A percentile compares a stretch with the other conserved stretches of the same genome.
Evolutionary conservation across 1,140 invertebrate species (phyloP).

Genomic region (Drosophila gunungcola): DNA sequence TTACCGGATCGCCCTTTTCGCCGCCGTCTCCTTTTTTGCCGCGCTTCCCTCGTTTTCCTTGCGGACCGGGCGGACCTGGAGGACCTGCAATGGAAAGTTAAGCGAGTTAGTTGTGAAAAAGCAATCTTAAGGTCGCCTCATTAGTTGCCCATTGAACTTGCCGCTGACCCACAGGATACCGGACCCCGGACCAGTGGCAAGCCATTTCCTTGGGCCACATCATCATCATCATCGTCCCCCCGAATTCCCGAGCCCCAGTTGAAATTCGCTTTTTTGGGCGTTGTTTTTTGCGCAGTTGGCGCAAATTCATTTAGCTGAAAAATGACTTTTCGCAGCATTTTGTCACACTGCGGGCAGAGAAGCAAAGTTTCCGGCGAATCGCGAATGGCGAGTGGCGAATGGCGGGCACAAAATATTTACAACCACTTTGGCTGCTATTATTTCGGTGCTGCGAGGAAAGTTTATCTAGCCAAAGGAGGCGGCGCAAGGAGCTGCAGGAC

Average conservation of each 20-base stretch:
- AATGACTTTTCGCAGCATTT: constrained; percentile 78
- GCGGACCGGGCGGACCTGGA: constrained; percentile 90
- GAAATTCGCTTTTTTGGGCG: constrained; percentile 28
- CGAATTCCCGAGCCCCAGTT: not conserved
- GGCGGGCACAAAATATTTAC: constrained; percentile 74
- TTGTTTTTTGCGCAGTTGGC: constrained; percentile 74
- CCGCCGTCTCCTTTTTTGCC: constrained; percentile 95
- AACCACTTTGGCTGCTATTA: constrained; percentile 81
- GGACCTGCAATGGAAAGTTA: constrained; percentile 87
- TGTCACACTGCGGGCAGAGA: constrained; percentile 45
- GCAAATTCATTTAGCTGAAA: constrained; percentile 83
- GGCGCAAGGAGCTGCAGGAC: constrained; percentile 35
- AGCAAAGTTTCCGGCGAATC: constrained; percentile 35
- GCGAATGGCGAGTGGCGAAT: constrained; percentile 6
- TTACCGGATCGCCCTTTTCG: constrained; percentile 91
- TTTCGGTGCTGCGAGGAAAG: constrained; percentile 65
- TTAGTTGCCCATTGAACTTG: constrained; percentile 74
- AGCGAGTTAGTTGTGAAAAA: constrained; percentile 28
- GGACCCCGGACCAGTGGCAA: constrained; percentile 33
- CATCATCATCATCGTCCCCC: not conserved
- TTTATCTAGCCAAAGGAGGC: constrained; percentile 53
- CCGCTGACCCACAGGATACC: constrained; percentile 53
- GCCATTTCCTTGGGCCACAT: constrained; percentile 33
- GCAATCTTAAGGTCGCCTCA: constrained; percentile 69
- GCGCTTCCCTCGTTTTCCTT: constrained; percentile 93